Conservation (phyloP, 2,113 vertebrate species). For the Xiphorhynchus elegans region DNA sequence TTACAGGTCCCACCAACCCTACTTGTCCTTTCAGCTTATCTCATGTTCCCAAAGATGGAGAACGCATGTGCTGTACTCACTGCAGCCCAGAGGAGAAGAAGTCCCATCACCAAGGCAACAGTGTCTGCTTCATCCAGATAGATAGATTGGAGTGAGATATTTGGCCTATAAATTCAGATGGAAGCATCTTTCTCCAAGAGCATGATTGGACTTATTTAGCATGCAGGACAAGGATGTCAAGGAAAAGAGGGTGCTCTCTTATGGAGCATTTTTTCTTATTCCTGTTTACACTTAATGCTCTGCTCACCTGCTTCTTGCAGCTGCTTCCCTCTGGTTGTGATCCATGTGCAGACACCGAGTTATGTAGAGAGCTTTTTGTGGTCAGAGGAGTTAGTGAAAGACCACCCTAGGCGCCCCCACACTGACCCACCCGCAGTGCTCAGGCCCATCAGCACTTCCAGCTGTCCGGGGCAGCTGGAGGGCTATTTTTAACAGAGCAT, state of each 20-base stretch:
- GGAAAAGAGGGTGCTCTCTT: not conserved
- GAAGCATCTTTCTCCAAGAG: not conserved
- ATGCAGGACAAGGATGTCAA: not conserved
- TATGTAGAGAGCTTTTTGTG: slow-evolving; percentile 25
- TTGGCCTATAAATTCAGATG: not conserved
- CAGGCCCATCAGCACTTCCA: not conserved
- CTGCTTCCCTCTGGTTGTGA: slow-evolving; percentile 5
- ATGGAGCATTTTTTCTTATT: not conserved
- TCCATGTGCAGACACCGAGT: not conserved
- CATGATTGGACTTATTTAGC: not conserved
- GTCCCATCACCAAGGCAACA: slow-evolving; percentile 52
- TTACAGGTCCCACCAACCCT: not conserved
- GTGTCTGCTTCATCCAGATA: not conserved
- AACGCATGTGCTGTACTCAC: not conserved
- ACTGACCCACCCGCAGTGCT: not conserved
- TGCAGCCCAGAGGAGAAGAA: not conserved
- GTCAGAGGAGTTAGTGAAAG: not conserved
- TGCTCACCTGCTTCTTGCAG: not conserved
- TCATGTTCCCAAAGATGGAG: not conserved
- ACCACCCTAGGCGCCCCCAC: not conserved
- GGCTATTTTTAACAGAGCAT: not conserved
- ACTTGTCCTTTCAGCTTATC: not conserved
- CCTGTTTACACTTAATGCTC: not conserved
- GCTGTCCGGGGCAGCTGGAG: slow-evolving; percentile 35
- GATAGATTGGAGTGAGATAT: not conserved